Base-by-base conservation (phyloP, 1,140 invertebrate species). In the Rhagoletis pomonella region DNA sequence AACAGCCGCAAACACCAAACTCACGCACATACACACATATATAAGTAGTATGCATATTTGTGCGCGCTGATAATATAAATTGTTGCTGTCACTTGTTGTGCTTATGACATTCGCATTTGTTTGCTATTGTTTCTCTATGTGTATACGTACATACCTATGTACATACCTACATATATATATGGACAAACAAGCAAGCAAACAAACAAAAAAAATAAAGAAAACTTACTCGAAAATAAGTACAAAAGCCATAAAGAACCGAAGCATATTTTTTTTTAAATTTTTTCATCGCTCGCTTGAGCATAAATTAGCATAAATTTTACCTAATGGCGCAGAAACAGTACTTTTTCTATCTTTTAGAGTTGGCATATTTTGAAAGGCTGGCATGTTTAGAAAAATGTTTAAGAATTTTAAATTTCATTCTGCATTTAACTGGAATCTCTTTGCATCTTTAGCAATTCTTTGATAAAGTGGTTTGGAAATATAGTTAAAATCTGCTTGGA, bases 61-160 rank as follows among this genome's bases (percentile, higher is more conserved):
- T 64, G 9, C n/a, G 9, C 29, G 7, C 64, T 67, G 64, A 67
- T 67, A 67, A 39, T 67, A 67, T 29, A 67, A 67, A 67, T 67
- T 67, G 64, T 67, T 67, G 12, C 64, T 67, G 64, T 67, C 64
- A 67, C 64, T 67, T 67, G 64, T 67, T 67, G 64, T 67, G 64
- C 19, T 67, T 67, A 67, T 42, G 64, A 19, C 64, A 67, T 67
- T 67, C 64, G 64, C 64, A 67, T 67, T 67, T 39, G 29, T 4
- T 39, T 19, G 29, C 19, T 29, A 29, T 7, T 10, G 19, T 39
- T 42, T 67, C 9, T 67, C 39, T 42, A 67, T 64, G 29, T 12
- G 62, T 19, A 64, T n/a, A 19, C 17, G 62, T 64, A 19, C 14
- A 62, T 19, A 55, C 10, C 10, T 55, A 55, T 3, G 0, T 55